Evolutionary conservation across 2,888 invertebrate species (phyloP), one percentile per base, ranked within the genome.

Genomic region (Criorhina ranunculi): DNA sequence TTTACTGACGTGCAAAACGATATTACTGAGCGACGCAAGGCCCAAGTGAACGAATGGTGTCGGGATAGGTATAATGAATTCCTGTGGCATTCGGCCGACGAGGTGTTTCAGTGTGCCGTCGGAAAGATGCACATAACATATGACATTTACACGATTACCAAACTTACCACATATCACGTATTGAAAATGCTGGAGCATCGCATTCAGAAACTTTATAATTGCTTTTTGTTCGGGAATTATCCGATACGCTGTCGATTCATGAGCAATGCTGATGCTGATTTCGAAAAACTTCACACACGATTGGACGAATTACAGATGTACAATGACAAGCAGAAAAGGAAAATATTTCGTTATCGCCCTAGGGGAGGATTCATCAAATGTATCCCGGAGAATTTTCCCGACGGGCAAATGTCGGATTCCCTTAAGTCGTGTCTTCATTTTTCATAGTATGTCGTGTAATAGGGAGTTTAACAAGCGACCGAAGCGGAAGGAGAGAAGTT

Each of bases 141-240:
- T 42, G 90, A 91, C 76, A 88, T 91, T 5, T 90, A 89, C 83
- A 88, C 90, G 0, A 89, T 90, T 66, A 89, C 91, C 8, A 89
- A 90, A 80, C 67, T 89, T 7, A 88, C 87, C n/a, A 87, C 88
- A n/a, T 89, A 88, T 82, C 88, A 89, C 46, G 83, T 91, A 1
- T 82, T 91, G 86, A 87, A 87, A 17, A 89, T 91, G 85, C 83
- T 91, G 8, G 91, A 91, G 64, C 90, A 89, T 73, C 89, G 90
- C 0, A 88, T 91, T 59, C 90, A 91, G 66, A 86, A 89, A 44
- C 73, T 91, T 1, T 89, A 88, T 35, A 91, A 91, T 66, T 91
- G 91, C 44, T 89, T 91, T 15, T 57, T 88, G 2, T 89, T 89
- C 44, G 89, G 88, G 2, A 88, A 87, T 12, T 88, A 88, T 75